These are phyloP conservation scores for Pomacea canaliculata DNA, from an alignment of 2,888 invertebrate genomes.

Conservation along the genomic window DNA sequence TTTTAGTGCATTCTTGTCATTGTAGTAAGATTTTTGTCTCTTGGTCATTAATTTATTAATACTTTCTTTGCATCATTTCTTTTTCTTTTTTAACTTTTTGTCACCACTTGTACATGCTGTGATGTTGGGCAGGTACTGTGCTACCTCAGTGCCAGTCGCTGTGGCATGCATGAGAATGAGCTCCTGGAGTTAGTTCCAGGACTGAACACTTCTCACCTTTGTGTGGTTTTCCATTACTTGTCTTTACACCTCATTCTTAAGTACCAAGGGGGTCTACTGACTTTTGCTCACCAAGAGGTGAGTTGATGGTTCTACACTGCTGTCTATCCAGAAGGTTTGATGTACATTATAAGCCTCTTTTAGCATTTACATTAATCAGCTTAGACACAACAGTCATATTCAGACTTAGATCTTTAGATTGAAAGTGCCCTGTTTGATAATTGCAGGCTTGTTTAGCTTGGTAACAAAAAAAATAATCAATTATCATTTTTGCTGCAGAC, in stretches of 20 bases:
- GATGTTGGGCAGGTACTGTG: constrained; percentile 52
- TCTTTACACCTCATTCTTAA: constrained; percentile 57
- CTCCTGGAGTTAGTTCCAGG: constrained; percentile 58
- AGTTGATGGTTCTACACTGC: neutral
- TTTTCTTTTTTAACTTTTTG: no score
- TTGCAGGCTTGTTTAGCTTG: neutral
- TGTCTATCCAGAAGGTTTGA: neutral
- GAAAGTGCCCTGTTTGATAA: neutral
- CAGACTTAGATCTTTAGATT: neutral
- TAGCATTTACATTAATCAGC: neutral
- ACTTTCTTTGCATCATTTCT: no score
- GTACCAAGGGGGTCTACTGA: constrained; percentile 60
- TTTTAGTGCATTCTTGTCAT: no score
- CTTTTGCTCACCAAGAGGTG: constrained; percentile 66
- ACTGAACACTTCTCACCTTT: constrained; percentile 58
- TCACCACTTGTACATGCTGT: no score
- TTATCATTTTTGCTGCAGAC: no score
- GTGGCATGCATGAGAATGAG: constrained; percentile 64
- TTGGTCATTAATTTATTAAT: no score
- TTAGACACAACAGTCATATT: neutral
- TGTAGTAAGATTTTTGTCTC: no score
- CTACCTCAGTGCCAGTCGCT: constrained; percentile 59
- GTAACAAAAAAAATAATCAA: no score
- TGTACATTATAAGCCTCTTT: neutral
- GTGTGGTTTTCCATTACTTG: constrained; percentile 55